Evolutionary conservation across 1,140 invertebrate genomes (phyloP), one percentile per base, ranked within the genome.

Genomic region (Vanessa atalanta): DNA sequence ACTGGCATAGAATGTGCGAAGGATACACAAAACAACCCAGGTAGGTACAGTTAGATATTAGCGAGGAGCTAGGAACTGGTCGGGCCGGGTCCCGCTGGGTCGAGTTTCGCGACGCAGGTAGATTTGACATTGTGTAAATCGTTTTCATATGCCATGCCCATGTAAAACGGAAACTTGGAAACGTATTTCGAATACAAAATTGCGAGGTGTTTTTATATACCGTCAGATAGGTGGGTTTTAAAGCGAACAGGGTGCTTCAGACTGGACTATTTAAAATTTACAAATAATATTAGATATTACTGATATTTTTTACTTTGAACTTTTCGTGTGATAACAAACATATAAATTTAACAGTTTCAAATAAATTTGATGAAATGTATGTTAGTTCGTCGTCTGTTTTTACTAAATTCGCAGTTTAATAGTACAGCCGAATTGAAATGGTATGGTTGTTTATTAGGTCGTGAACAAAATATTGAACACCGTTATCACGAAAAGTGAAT

Each of bases 41-140:
- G 16, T 47, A 53, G 72, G 55, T 73, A 73, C 72, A 71, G 72
- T 77, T 77, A 77, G 65, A 69, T 72, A 76, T 74, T 73, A 72
- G 65, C 64, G 26, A 47, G 37, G 61, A 80, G 84, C 87, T 86
- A 79, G 86, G 80, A 88, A 89, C 81, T 78, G 77, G 76, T 73
- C 70, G 71, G 71, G 53, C 50, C 81, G 80, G 79, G 50, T 60
- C 76, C 81, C 78, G 76, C 64, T 77, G 83, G 86, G 82, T 80
- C 83, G 84, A 83, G 85, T 86, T 88, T 74, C 37, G 86, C 86
- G 84, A 85, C 84, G 75, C 75, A 85, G 82, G 80, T 84, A 82
- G 78, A 85, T 85, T 84, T 83, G 81, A 87, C 85, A 84, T 87
- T 88, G 85, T 86, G 84, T 85, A 84, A 88, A 86, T 74, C 80